Evolutionary conservation across 2,113 vertebrate species (phyloP), one percentile per base, ranked within the genome.

Genomic region (Ibidorhyncha struthersii): DNA sequence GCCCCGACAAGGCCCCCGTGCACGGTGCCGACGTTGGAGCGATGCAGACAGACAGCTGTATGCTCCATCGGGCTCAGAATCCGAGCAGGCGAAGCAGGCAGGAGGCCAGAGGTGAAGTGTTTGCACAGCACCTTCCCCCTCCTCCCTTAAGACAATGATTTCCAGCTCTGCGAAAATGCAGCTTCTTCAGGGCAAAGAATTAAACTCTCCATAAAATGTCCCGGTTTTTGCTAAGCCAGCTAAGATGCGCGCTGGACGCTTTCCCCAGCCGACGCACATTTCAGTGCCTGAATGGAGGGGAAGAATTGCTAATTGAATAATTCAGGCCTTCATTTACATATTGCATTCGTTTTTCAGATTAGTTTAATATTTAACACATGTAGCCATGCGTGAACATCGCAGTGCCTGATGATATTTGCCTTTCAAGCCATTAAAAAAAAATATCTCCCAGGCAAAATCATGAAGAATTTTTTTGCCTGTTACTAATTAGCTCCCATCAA

Each of bases 311-410:
- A 92, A 89, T 43, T 87, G 71, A 92, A 78, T 92, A 93, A 93
- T 95, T 87, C 70, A 76, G 88, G 45, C 52, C 67, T 85, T 89
- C 93, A 71, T 96, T 94, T 96, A 80, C 92, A 91, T 86, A 71
- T 55, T 83, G 81, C 78, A 38, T 72, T 95, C 3, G 0, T 92
- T 95, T 95, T 97, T 62, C 83, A 85, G 88, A 91, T 92, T 53
- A 69, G 47, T 92, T 97, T 95, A 96, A 89, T 94, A 80, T 97
- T 95, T 95, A 95, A 96, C 84, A 86, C 67, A 12, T 63, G 94
- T 87, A 96, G 82, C 78, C 92, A 83, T 85, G 89, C 26, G 5
- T 95, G 94, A 96, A 83, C 89, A 74, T 94, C 93, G 56, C 74
- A 86, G 67, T 49, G 82, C 89, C 93, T 94, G 94, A 77, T 96